A percentile compares a stretch with the other conserved stretches of the same genome.
phyloP scores from a whole-genome alignment of 2,113 vertebrate species.

The Hiodon tergisus region DNA sequence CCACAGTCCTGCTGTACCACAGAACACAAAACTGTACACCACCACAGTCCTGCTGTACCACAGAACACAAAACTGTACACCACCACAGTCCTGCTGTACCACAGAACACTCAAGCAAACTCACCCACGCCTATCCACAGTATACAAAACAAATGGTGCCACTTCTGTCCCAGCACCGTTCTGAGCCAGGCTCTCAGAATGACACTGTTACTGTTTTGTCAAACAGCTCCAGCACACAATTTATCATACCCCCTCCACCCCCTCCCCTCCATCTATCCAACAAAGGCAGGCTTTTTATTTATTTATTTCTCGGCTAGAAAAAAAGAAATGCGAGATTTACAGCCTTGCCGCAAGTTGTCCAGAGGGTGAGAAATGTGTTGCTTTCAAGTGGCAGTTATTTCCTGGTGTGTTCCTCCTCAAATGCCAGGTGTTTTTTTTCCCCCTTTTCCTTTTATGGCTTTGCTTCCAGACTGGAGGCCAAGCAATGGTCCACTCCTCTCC shows the following conservation, averaged over 20 bases:
- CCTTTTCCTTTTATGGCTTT: conserved; percentile 9
- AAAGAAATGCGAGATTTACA: neutral
- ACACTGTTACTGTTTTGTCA: too few relatives aligned
- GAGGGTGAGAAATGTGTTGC: conserved; percentile 61
- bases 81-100: too few relatives aligned
- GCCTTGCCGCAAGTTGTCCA: neutral
- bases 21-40: too few relatives aligned
- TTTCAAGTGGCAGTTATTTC: conserved; percentile 69
- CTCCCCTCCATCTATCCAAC: neutral
- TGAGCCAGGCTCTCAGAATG: too few relatives aligned
- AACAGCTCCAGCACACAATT: too few relatives aligned
- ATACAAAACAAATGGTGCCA: neutral
- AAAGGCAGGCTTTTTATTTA: neutral
- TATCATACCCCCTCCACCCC: too few relatives aligned
- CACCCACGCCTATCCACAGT: too few relatives aligned
- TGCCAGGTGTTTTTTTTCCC: conserved; percentile 59
- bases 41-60: too few relatives aligned
- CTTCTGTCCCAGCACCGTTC: too few relatives aligned
- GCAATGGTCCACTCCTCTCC: conserved; percentile 2
- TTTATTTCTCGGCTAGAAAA: conserved; percentile 18
- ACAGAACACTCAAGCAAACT: too few relatives aligned
- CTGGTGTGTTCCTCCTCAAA: conserved; percentile 60
- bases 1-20: too few relatives aligned
- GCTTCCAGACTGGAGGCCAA: neutral
- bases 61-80: too few relatives aligned